Conservation (phyloP, 2,888 invertebrate genomes). For the Platycheirus rosarum region DNA sequence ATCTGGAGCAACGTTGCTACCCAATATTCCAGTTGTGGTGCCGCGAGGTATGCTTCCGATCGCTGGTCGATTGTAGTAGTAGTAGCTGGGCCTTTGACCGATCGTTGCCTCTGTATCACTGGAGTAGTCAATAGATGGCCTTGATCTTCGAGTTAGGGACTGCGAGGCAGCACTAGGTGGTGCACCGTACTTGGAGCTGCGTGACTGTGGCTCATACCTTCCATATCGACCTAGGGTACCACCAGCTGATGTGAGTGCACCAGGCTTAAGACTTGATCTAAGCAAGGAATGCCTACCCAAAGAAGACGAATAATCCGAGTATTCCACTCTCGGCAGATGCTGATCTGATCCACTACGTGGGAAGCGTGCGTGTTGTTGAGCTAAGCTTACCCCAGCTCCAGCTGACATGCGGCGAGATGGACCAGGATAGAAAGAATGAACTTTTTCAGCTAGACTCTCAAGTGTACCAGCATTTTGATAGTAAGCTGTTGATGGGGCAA, state of each 20-base stretch:
- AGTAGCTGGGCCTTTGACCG: slow-evolving; percentile 89
- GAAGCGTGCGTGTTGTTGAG: slow-evolving; percentile 84
- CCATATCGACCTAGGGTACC: slow-evolving; percentile 86
- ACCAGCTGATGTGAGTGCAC: slow-evolving; percentile 79
- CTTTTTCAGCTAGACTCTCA: slow-evolving; percentile 95
- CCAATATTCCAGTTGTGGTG: slow-evolving; percentile 79
- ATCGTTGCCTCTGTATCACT: slow-evolving; percentile 98
- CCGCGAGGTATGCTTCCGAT: slow-evolving; percentile 82
- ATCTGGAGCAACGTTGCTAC: slow-evolving; percentile 79
- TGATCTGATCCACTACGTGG: slow-evolving; percentile 96
- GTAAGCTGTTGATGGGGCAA: slow-evolving; percentile 89
- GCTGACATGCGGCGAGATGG: slow-evolving; percentile 87
- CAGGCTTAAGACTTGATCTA: slow-evolving; percentile 91
- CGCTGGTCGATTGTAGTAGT: slow-evolving; percentile 86
- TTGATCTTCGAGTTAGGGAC: slow-evolving; percentile 88
- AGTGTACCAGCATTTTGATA: slow-evolving; percentile 91
- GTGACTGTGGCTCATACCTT: slow-evolving; percentile 84
- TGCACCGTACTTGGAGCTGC: slow-evolving; percentile 83
- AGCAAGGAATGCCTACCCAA: slow-evolving; percentile 90
- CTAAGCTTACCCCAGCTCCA: slow-evolving; percentile 82
- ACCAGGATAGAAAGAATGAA: slow-evolving; percentile 92
- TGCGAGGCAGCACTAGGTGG: slow-evolving; percentile 81
- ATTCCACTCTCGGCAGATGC: slow-evolving; percentile 93
- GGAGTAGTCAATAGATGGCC: slow-evolving; percentile 93
- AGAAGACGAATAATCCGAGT: slow-evolving; percentile 91